Conservation (phyloP, 2,797 vertebrate species). For the Smutsia gigantea region DNA sequence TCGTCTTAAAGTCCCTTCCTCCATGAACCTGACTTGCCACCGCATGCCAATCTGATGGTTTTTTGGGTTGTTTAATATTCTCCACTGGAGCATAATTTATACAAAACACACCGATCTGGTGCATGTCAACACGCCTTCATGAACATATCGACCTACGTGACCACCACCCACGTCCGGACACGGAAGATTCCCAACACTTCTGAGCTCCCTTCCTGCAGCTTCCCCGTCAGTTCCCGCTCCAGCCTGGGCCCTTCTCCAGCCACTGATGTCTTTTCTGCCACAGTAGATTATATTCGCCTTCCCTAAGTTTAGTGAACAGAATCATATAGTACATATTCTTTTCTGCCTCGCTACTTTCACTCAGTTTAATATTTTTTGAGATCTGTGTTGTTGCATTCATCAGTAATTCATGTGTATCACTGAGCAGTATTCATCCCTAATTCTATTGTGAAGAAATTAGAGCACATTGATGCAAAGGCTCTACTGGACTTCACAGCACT, state of each 20-base stretch:
- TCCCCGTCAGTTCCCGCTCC: accelerated
- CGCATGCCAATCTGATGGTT: not conserved
- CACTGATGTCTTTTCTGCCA: not conserved
- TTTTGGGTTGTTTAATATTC: not conserved
- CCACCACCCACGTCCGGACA: not conserved
- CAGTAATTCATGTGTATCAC: conserved; percentile 1
- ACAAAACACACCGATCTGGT: not conserved
- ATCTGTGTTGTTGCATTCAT: not conserved
- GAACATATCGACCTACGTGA: not conserved
- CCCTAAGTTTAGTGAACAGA: not conserved
- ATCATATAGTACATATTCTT: not conserved
- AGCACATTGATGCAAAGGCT: not conserved
- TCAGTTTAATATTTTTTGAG: not conserved
- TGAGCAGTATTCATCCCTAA: not conserved
- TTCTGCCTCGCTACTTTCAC: not conserved
- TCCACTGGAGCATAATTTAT: not conserved
- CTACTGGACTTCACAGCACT: not conserved
- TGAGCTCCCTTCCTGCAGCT: not conserved
- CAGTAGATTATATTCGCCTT: not conserved
- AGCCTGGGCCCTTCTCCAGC: not conserved
- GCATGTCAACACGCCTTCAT: not conserved
- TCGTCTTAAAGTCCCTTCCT: not conserved
- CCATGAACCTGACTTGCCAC: not conserved
- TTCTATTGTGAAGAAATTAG: not conserved
- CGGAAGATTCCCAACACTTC: not conserved